Evolutionary conservation across 2,797 vertebrate genomes (phyloP).

Genomic region (Pagetopsis macropterus): DNA sequence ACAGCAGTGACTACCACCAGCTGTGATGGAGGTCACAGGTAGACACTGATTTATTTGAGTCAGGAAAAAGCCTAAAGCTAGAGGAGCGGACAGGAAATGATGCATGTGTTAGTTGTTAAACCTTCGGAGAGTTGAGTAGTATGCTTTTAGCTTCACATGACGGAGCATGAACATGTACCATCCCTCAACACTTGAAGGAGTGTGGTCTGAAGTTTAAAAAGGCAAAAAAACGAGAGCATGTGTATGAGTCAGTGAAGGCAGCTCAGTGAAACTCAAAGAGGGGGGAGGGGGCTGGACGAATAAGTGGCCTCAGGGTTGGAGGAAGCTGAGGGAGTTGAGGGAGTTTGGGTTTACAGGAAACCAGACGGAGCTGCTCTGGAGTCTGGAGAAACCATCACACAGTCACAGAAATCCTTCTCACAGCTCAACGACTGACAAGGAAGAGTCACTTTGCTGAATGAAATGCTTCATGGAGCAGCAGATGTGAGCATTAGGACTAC

Average conservation of each 20-base stretch:
- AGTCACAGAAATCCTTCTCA: neutral
- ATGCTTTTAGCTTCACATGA: neutral
- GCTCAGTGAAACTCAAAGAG: slow-evolving; percentile 6
- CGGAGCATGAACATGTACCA: neutral
- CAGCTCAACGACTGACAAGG: neutral
- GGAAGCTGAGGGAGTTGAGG: slow-evolving; percentile 52
- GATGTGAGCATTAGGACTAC: neutral
- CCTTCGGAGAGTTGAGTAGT: neutral
- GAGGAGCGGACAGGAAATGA: neutral
- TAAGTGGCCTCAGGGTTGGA: slow-evolving; percentile 28
- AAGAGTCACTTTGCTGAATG: neutral
- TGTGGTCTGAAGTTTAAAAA: slow-evolving; percentile 2
- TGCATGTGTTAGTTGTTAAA: neutral
- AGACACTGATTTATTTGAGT: neutral
- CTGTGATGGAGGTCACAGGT: neutral
- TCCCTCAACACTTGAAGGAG: neutral
- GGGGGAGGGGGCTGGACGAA: slow-evolving; percentile 15
- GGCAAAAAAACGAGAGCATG: neutral
- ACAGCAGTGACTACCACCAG: no score
- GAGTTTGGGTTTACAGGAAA: slow-evolving; percentile 68
- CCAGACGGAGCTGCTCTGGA: slow-evolving; percentile 55
- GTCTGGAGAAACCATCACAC: slow-evolving; percentile 78
- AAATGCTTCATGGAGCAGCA: neutral
- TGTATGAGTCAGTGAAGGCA: neutral
- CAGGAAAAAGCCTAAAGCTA: no score